Percentiles rank a stretch among this genome's conserved stretches.
Conservation (phyloP, 2,797 vertebrate genomes). For the Cacajao melanocephalus region DNA sequence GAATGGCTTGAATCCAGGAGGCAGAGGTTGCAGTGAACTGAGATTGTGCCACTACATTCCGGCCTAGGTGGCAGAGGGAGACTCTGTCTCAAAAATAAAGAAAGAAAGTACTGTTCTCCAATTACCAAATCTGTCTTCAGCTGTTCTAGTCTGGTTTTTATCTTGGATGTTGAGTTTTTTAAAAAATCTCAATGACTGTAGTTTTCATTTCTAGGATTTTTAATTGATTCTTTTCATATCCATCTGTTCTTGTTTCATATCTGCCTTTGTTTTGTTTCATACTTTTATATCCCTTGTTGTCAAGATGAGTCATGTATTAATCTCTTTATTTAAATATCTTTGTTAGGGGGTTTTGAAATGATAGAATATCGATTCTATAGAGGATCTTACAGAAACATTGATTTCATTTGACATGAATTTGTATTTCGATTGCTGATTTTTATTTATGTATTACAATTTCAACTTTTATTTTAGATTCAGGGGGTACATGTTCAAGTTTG, state of each 20-base stretch:
- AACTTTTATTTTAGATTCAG: not conserved
- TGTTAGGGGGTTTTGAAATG: constrained; percentile 2
- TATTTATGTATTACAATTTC: not conserved
- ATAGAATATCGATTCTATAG: not conserved
- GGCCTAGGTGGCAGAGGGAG: not conserved
- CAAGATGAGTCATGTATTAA: not conserved
- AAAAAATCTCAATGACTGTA: not conserved
- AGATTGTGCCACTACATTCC: not conserved
- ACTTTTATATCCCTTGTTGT: not conserved
- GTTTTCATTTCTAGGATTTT: constrained; percentile 10
- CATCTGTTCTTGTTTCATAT: constrained; percentile 13
- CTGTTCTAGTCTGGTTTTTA: constrained; percentile 10
- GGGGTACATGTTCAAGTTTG: not conserved
- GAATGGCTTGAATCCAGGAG: not conserved
- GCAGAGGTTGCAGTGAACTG: not conserved
- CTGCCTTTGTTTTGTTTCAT: constrained; percentile 26
- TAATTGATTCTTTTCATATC: not conserved
- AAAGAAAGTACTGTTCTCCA: not conserved
- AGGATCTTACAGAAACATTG: not conserved
- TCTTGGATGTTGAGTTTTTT: not conserved
- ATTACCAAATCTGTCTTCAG: not conserved
- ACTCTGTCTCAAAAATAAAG: not conserved
- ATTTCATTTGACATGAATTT: not conserved
- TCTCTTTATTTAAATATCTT: constrained; percentile 36
- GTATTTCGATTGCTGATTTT: not conserved